Base-by-base conservation (phyloP, 1,140 invertebrate genomes). In the Anoplolepis gracilipes region DNA sequence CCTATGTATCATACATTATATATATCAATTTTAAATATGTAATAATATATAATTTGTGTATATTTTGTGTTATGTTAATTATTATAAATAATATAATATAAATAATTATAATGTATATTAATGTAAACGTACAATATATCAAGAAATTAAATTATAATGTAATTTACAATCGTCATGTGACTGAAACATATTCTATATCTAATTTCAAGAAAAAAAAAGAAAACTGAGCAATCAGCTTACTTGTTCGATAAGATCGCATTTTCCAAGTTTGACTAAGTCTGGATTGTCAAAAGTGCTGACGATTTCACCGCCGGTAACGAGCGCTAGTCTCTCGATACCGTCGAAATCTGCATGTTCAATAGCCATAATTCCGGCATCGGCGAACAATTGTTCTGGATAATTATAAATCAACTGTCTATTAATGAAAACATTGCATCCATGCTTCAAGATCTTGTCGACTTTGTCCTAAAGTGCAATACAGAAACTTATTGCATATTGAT, bases 271-370 rank as follows among this genome's bases (percentile, higher is more conserved):
- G 0, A 99, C 98, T 78, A 97, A 94, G 22, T 98, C 97, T 2
- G 99, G 99, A 87, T 97, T 96, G 93, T 99, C 99, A 94, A 99
- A 99, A 16, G 99, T 99, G 62, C 99, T 99, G 6, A 98, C 98
- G 92, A 99, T 99, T 96, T 99, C 99, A 81, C 98, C 99, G 84
- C 99, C 99, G 90, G 99, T 99, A 1, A 99, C 99, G 7, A 99
- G 96, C 55, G 99, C 99, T 25, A 99, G 95, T 87, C 99, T 96
- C 94, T 99, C 99, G 92, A 99, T 99, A 64, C 99, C 99, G 95
- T 99, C 99, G 94, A 99, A 99, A 94, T 99, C 99, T 11, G 99
- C 99, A 95, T 99, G 99, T 93, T 99, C 99, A 93, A 99, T 99
- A 0, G 99, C 99, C 99, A 99, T 99, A 0, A 99, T 96, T 82